Evolutionary conservation across 2,888 invertebrate genomes (phyloP).

Genomic region (Leucania comma): DNA sequence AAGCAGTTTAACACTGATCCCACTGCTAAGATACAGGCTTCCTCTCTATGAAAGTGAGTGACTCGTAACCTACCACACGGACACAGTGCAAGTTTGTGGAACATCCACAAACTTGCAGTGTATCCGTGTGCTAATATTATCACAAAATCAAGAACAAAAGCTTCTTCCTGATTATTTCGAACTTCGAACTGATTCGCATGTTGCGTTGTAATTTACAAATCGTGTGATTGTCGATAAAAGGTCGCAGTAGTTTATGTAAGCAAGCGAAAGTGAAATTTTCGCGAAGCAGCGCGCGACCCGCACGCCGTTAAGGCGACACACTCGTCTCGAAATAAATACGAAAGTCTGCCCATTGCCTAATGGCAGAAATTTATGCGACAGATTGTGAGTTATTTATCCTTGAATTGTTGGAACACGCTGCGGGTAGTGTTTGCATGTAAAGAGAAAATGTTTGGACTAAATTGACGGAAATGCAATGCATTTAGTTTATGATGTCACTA

Average conservation of each 20-base stretch:
- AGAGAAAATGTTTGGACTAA: conserved; percentile 24
- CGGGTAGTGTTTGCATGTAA: conserved; percentile 38
- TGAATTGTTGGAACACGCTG: conserved; percentile 32
- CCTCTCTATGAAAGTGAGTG: too few species aligned
- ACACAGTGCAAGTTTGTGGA: too few species aligned
- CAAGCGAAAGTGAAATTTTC: conserved; percentile 85
- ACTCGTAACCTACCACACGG: too few species aligned
- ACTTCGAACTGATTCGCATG: conserved; percentile 10
- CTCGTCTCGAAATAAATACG: conserved; percentile 18
- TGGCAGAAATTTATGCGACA: conserved; percentile 2
- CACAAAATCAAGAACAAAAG: background rate
- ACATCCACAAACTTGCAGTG: too few species aligned
- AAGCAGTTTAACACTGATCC: background rate
- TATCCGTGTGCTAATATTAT: too few species aligned
- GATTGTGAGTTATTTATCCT: conserved; percentile 44
- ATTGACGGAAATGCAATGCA: conserved; percentile 12
- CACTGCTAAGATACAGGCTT: background rate
- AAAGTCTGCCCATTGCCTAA: conserved; percentile 33
- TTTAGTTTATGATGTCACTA: background rate
- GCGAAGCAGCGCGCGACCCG: conserved; percentile 58
- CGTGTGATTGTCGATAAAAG: conserved; percentile 72
- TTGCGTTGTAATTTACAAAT: conserved; percentile 50
- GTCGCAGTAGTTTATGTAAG: conserved; percentile 82
- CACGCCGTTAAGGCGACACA: conserved; percentile 68
- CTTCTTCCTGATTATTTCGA: conserved; percentile 10